Base-by-base conservation (phyloP, 53 echinoderm and acorn worm species). In the Holothuria scabra region DNA sequence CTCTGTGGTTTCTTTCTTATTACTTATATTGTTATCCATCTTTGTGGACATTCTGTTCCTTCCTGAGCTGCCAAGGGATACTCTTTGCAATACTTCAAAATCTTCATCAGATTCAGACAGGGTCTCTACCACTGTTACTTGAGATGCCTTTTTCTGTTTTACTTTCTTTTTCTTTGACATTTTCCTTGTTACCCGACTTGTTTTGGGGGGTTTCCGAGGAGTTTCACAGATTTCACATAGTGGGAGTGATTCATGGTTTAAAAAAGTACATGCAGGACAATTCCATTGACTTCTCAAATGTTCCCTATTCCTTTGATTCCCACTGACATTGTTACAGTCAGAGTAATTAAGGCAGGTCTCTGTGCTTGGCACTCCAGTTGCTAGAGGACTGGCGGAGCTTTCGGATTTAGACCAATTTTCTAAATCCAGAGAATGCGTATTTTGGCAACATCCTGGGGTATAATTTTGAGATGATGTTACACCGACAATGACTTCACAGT, bases 181-280 rank as follows among this genome's bases (percentile, higher is more conserved):
- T 82, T 76, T 88, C 57, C 68, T 88, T 3, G 46, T 80, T 19
- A 67, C 69, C 64, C 57, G 75, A n/a, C 35, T 85, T 56, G 25
- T 78, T 26, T 57, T 28, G 12, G 9, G 32, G 9, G 20, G 28
- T 21, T 58, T 78, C 32, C 78, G 31, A 4, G 91, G 91, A 6
- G 89, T 93, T 46, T 80, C 75, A 65, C 93, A 93, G 22, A 93
- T 91, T 66, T 93, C 93, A 85, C 93, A 93, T 55, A 80, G 85
- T 55, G 93, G 93, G 26, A 93, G 74, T 12, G 67, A 83, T 26
- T 86, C 18, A 76, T 93, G 91, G 26, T 93, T 93, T 18, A 83
- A 75, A 75, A 89, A 93, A 2, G 93, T 93, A 86, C 93, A 93
- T 20, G 86, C 80, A 83, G 64, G 60, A 76, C 93, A 93, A 59